These are phyloP conservation scores for Hofmannophila pseudospretella DNA, from an alignment of 2,888 invertebrate species.

Conservation along the genomic window DNA sequence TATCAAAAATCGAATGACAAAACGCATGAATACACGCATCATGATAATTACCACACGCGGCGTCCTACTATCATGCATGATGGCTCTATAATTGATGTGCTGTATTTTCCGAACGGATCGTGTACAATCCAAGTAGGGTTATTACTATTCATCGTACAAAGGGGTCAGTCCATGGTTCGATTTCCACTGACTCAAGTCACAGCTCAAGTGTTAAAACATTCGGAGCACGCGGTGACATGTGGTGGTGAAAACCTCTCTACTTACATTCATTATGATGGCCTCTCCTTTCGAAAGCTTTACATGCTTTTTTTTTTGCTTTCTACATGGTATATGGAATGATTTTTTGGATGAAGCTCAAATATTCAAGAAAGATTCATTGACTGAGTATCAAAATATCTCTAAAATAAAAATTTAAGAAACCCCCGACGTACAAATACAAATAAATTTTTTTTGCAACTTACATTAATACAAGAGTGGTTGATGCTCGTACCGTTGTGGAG, in stretches of 20 bases:
- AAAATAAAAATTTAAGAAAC: too few relatives aligned
- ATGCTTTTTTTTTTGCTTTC: too few relatives aligned
- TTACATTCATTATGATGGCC: constrained; percentile 10
- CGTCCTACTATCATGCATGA: constrained; percentile 27
- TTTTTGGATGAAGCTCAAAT: too few relatives aligned
- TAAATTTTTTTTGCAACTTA: too few relatives aligned
- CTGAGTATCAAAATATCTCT: too few relatives aligned
- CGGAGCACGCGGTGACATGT: constrained; percentile 38
- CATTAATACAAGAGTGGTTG: too few relatives aligned
- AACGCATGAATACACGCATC: constrained; percentile 26
- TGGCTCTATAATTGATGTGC: constrained; percentile 18
- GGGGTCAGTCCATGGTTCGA: constrained; percentile 52
- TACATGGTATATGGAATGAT: too few relatives aligned
- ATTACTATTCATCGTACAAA: constrained; percentile 66
- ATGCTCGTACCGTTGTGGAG: too few relatives aligned
- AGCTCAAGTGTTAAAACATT: constrained; percentile 21
- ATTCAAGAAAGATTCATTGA: too few relatives aligned
- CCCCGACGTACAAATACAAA: too few relatives aligned
- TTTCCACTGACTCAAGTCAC: constrained; percentile 38
- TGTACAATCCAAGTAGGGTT: constrained; percentile 51
- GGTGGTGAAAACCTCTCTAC: constrained; percentile 27
- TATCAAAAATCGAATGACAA: constrained; percentile 8
- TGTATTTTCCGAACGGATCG: constrained; percentile 14
- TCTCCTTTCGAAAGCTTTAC: constrained; percentile 7
- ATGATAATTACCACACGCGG: constrained; percentile 19